phyloP scores from a whole-genome alignment of 1,140 invertebrate genomes.

The Cydia pomonella region DNA sequence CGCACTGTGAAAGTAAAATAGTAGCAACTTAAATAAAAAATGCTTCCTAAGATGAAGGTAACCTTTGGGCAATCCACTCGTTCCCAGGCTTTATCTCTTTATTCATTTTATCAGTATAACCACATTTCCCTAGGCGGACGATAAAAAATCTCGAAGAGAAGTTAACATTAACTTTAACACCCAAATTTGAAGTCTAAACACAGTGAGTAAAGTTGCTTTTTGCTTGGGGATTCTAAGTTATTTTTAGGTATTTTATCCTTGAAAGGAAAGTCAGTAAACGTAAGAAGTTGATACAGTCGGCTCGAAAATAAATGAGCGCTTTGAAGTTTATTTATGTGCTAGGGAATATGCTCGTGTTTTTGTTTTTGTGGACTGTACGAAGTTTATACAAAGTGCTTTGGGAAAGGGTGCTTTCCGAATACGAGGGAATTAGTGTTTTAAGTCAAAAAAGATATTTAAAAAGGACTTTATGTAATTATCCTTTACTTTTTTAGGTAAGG shows the following conservation, averaged over 20 bases:
- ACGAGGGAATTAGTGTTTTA: background rate
- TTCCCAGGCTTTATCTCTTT: constrained; percentile 18
- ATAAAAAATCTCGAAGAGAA: constrained; percentile 3
- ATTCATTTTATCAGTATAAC: constrained; percentile 18
- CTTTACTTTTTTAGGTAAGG: no score
- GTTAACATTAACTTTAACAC: background rate
- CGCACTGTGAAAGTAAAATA: background rate
- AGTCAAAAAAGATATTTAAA: background rate
- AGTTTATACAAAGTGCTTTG: background rate
- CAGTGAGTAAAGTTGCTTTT: background rate
- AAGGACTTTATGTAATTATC: no score
- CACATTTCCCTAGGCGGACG: constrained; percentile 21
- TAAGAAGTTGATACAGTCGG: constrained; percentile 32
- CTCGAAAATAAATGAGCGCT: constrained; percentile 23
- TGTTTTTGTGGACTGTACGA: constrained; percentile 7
- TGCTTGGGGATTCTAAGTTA: background rate
- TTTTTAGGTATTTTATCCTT: constrained; percentile 24
- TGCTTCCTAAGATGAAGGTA: background rate
- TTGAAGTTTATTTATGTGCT: constrained; percentile 32
- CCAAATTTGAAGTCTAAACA: background rate
- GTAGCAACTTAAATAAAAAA: background rate
- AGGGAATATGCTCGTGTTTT: constrained; percentile 6
- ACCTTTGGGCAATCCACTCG: background rate
- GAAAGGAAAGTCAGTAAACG: constrained; percentile 14
- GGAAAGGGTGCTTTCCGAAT: background rate